Evolutionary conservation across 2,797 vertebrate genomes (phyloP), one percentile per base, ranked within the genome.

Genomic region (Channallabes apus): DNA sequence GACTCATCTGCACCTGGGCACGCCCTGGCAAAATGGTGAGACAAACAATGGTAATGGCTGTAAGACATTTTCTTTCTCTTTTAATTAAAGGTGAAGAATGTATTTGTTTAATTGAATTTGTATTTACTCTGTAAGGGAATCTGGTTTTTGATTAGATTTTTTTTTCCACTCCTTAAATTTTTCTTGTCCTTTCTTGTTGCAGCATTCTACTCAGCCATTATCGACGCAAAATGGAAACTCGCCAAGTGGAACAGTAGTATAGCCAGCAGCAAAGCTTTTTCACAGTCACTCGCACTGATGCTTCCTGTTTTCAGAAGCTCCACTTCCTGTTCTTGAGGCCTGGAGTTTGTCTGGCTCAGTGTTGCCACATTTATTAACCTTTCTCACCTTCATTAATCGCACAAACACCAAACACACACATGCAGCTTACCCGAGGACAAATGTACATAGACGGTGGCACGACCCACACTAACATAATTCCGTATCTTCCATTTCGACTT

Each of bases 1-100:
- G 97, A 0, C 96, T 97, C 89, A 97, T 98, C 93, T 98, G 97
- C 81, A 97, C 97, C 84, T 98, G 97, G 97, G 97, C 97, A 0
- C 91, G 97, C 89, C 97, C 97, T 0, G 96, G 97, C 62, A 96
- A 96, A 92, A 93, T 89, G 82, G 97, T 98, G 93, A 89, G 97
- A 95, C 77, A 54, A n/a, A 5, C n/a, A 17, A n/a, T 64, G 3
- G 17, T 58, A 59, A 62, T 79, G 35, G 41, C 59, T 41, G 4
- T 20, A 35, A n/a, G 17, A 18, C 46, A 6, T 67, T 41, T 41
- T 62, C 62, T 17, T 32, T 0, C 46, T 51, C 51, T 54, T 54
- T 54, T 54, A 54, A 76, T 77, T 5, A 58, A 56, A 59, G 4
- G 2, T 76, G 27, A 76, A 3, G 56, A 58, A 32, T 32, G 4